Evolutionary conservation across 2,888 invertebrate genomes (phyloP).

Genomic region (Trichogramma evanescens): DNA sequence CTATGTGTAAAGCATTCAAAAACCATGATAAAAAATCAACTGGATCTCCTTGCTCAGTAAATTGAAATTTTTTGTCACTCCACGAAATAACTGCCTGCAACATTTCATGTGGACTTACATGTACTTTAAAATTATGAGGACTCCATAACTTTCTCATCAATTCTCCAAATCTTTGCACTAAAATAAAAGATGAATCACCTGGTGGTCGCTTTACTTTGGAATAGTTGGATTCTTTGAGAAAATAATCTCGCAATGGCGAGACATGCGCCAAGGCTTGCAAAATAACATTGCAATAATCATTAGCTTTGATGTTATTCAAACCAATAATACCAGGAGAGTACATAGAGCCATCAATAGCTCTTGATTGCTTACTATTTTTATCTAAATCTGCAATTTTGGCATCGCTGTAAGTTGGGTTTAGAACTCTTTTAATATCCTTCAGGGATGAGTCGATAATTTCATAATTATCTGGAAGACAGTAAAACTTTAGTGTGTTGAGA

Average conservation of each 20-base stretch:
- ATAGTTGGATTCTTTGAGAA: constrained; percentile 90
- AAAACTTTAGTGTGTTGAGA: constrained; percentile 92
- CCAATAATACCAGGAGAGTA: constrained; percentile 98
- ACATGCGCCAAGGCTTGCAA: constrained; percentile 89
- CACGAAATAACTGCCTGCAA: constrained; percentile 94
- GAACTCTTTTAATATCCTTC: constrained; percentile 96
- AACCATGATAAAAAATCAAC: constrained; percentile 98
- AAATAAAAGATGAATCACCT: constrained; percentile 85
- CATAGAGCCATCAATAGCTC: constrained; percentile 93
- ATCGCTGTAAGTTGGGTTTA: constrained; percentile 90
- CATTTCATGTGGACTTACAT: constrained; percentile 99
- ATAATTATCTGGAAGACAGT: constrained; percentile 98
- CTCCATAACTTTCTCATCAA: constrained; percentile 97
- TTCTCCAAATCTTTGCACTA: constrained; percentile 92
- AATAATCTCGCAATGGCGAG: constrained; percentile 88
- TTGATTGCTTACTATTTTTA: constrained; percentile 71
- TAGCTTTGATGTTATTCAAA: constrained; percentile 98
- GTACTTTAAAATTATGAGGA: constrained; percentile 96
- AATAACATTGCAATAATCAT: constrained; percentile 97
- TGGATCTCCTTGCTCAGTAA: constrained; percentile 98
- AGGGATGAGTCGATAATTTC: constrained; percentile 96
- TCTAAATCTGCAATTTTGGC: constrained; percentile 80
- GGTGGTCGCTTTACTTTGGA: constrained; percentile 82
- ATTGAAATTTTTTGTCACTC: constrained; percentile 95
- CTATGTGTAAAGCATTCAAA: constrained; percentile 88